A percentile compares a stretch with the other conserved stretches of the same genome.
phyloP scores from a whole-genome alignment of 30 jellyfish, hydroid and myxozoan species.

The Morbakka virulenta region DNA sequence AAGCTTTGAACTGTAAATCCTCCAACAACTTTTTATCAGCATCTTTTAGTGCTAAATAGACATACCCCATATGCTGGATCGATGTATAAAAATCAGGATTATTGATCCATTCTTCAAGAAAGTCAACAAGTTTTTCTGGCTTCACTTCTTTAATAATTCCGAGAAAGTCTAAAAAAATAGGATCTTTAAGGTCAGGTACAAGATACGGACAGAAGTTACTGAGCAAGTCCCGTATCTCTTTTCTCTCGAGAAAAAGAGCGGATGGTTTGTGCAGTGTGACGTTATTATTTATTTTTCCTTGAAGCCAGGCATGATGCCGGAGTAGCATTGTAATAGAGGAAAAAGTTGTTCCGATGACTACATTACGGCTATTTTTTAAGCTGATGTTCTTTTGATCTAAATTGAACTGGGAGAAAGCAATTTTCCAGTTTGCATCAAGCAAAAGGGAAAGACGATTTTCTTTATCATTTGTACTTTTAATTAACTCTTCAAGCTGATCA shows the following conservation, averaged over 20 bases:
- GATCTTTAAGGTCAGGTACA: neutral
- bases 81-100: conserved; percentile 48
- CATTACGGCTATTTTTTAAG: too few relatives aligned
- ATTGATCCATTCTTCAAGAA: conserved; percentile 53
- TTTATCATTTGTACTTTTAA: too few relatives aligned
- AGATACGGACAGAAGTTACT: conserved; percentile 25
- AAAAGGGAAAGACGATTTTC: neutral
- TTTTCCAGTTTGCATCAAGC: neutral
- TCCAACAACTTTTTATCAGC: conserved; percentile 3
- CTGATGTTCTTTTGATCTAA: too few relatives aligned
- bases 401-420: neutral
- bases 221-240: conserved; percentile 10
- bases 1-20: too few relatives aligned
- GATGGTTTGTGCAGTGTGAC: conserved; percentile 20
- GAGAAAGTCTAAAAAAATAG: conserved; percentile 13
- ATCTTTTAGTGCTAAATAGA: conserved; percentile 36
- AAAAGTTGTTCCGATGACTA: too few relatives aligned
- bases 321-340: conserved; percentile 38
- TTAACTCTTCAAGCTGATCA: conserved; percentile 56
- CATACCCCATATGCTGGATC: conserved; percentile 45
- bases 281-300: neutral
- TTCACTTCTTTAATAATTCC: conserved; percentile 29
- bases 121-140: conserved; percentile 27
- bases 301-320: conserved; percentile 29
- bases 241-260: conserved; percentile 19